Evolutionary conservation across 2,888 invertebrate species (phyloP), one percentile per base, ranked within the genome.

Genomic region (Sinopyrophorus schimmeli): DNA sequence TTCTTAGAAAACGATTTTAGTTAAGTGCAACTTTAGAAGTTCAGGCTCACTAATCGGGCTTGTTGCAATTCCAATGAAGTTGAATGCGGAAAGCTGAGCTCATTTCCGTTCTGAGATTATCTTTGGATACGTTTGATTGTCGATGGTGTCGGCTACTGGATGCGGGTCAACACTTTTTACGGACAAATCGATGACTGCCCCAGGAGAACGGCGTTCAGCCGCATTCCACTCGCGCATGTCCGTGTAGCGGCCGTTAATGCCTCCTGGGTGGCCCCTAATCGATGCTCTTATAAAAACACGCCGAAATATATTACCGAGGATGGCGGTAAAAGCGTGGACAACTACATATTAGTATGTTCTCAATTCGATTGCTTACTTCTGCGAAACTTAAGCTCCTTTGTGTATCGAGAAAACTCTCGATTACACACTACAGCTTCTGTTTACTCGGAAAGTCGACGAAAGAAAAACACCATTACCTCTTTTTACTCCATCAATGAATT

Each of bases 131-230:
- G 46, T 46, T 49, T 52, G 47, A 52, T 52, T 52, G 41, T 47
- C 42, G 51, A 46, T 56, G 48, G 51, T 53, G 55, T 52, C 46
- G 54, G 37, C 23, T 44, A 35, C 48, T 37, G 48, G 48, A 53
- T 50, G 49, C 54, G 49, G 54, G 56, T 57, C 53, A 55, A 52
- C 54, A 55, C 53, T 52, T 57, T 52, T 53, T 55, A 48, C 51
- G 48, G 55, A 57, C 55, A 54, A 55, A 59, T 59, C 58, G 58
- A 57, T 59, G 57, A 41, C 47, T 52, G 52, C 57, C 47, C 54
- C 51, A 40, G 53, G 49, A 51, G 47, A 52, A 53, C 54, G 34
- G 28, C 54, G 53, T 57, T 57, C 52, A 56, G 56, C 54, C 48
- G 57, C 54, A 52, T 54, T 49, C 47, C 44, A 43, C 43, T 47